phyloP scores from a whole-genome alignment of 2,888 invertebrate species.

The Parascotia fuliginaria region DNA sequence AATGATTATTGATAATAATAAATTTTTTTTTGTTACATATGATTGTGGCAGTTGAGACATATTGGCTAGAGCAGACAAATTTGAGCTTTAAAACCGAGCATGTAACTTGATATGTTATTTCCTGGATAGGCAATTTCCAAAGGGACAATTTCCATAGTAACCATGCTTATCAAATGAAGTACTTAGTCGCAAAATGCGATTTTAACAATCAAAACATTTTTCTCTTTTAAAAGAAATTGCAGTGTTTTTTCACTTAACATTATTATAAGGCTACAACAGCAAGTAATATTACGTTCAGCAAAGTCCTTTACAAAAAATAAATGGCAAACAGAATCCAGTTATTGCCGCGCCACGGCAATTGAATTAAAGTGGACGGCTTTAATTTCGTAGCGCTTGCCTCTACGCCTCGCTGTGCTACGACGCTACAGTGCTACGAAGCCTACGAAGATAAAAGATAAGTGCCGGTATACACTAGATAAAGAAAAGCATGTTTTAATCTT shows the following conservation, averaged over 20 bases:
- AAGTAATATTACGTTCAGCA: neutral
- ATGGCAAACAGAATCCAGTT: conserved; percentile 3
- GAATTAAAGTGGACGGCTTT: conserved; percentile 39
- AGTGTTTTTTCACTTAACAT: too few species aligned
- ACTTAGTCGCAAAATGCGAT: too few species aligned
- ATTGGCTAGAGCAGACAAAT: too few species aligned
- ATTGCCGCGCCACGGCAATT: conserved; percentile 14
- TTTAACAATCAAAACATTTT: too few species aligned
- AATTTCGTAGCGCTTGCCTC: conserved; percentile 28
- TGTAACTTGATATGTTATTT: too few species aligned
- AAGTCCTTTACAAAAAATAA: neutral
- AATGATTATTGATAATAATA: conserved; percentile 5
- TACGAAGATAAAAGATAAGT: neutral
- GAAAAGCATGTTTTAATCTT: neutral
- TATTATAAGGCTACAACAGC: neutral
- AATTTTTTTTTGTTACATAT: too few species aligned
- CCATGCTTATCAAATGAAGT: too few species aligned
- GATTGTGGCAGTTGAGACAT: too few species aligned
- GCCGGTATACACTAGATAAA: neutral
- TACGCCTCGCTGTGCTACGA: neutral
- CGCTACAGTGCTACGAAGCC: neutral
- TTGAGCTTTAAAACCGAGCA: too few species aligned
- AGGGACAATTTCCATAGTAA: too few species aligned
- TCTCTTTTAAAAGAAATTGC: too few species aligned
- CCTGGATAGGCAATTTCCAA: too few species aligned